Conservation (phyloP, 2,888 invertebrate genomes). For the Brachyopa scutellaris region DNA sequence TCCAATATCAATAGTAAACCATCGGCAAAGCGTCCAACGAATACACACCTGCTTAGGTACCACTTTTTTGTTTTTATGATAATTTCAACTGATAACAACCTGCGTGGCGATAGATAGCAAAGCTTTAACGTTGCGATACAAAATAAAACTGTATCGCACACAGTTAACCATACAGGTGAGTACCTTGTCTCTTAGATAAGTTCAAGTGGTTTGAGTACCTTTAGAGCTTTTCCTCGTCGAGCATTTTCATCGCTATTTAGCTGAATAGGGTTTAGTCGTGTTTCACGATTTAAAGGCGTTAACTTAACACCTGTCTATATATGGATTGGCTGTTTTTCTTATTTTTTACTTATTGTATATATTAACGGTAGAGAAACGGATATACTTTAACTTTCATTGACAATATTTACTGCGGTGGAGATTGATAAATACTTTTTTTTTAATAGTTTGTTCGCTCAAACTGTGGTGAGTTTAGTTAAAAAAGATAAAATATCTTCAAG, state of each 20-base stretch:
- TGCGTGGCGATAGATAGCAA: conserved; percentile 39
- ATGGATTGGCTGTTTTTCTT: too few species aligned
- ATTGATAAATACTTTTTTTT: not conserved
- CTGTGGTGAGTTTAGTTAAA: conserved; percentile 37
- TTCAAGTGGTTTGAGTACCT: conserved; percentile 9
- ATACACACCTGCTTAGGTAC: conserved; percentile 34
- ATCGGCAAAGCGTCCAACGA: not conserved
- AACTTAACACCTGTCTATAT: conserved; percentile 12
- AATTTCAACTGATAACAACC: conserved; percentile 31
- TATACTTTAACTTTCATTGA: too few species aligned
- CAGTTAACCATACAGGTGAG: conserved; percentile 37
- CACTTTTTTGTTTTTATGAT: not conserved
- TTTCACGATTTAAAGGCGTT: conserved; percentile 49
- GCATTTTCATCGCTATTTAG: conserved; percentile 17
- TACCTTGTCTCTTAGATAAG: not conserved
- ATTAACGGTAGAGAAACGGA: not conserved
- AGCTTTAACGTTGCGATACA: conserved; percentile 33
- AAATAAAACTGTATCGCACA: not conserved
- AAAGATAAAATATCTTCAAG: not conserved
- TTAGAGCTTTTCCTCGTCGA: conserved; percentile 17
- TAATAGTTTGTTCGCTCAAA: not conserved
- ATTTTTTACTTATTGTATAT: too few species aligned
- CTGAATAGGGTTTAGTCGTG: conserved; percentile 44
- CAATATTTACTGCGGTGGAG: too few species aligned
- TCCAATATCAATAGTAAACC: not conserved